These are phyloP conservation scores for Phaenicophaeus curvirostris DNA, from an alignment of 2,797 vertebrate species.

Conservation along the genomic window DNA sequence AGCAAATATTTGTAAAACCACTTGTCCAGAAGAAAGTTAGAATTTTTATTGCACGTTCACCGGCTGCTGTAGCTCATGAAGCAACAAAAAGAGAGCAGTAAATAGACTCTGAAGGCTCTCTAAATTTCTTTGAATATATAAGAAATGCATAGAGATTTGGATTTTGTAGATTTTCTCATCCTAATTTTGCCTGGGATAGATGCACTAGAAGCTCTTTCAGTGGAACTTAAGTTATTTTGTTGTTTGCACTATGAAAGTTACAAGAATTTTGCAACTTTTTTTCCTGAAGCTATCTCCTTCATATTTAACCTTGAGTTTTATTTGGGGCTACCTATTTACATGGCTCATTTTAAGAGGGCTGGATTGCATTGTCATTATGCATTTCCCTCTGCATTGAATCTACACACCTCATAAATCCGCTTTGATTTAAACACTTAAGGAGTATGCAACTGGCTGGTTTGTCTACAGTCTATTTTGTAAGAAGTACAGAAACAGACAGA, in stretches of 20 bases:
- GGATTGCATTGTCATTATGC: background rate
- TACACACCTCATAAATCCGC: background rate
- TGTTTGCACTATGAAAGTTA: background rate
- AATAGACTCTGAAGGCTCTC: background rate
- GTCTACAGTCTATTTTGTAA: background rate
- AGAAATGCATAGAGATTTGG: background rate
- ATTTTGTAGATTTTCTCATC: background rate
- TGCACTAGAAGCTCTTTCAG: background rate
- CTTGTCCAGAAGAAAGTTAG: background rate
- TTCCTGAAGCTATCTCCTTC: background rate
- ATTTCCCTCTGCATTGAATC: background rate
- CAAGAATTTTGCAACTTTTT: background rate
- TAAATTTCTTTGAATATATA: background rate
- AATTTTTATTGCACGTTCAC: background rate
- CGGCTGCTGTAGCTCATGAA: background rate
- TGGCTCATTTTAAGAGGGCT: background rate
- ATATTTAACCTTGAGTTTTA: background rate
- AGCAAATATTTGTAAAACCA: background rate
- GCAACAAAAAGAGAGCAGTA: background rate
- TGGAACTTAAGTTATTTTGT: background rate
- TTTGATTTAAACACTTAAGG: background rate
- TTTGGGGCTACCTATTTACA: background rate
- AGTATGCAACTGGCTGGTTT: background rate
- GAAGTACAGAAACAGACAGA: background rate
- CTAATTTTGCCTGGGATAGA: background rate